Evolutionary conservation across 2,797 vertebrate genomes (phyloP).

Genomic region (Hybognathus amarus): DNA sequence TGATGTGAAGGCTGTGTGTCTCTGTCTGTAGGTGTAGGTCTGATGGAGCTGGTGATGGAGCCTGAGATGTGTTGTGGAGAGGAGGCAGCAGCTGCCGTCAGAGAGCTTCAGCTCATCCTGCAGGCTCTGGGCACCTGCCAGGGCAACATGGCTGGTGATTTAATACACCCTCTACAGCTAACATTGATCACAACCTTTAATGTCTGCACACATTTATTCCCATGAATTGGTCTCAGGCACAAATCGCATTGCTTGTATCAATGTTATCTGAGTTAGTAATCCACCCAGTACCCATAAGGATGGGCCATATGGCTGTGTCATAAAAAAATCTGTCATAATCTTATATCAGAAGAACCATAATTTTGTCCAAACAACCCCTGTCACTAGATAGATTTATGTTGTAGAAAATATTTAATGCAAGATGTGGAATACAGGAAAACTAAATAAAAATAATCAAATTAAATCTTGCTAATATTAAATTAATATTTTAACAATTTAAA

Average conservation of each 20-base stretch:
- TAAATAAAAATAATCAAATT: background rate
- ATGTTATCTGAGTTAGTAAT: background rate
- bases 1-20: slow-evolving; percentile 24
- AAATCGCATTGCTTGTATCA: slow-evolving; percentile 1
- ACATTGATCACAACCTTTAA: slow-evolving; percentile 5
- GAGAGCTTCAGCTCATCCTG: slow-evolving; percentile 95
- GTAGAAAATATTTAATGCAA: background rate
- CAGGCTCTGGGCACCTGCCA: slow-evolving; percentile 94
- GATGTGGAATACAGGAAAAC: background rate
- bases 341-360: background rate
- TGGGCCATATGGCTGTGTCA: background rate
- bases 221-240: background rate
- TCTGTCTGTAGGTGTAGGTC: slow-evolving; percentile 86
- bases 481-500: background rate
- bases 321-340: too few species aligned
- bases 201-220: background rate
- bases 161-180: slow-evolving; percentile 9
- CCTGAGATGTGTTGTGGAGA: slow-evolving; percentile 95
- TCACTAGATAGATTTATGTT: background rate
- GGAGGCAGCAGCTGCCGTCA: slow-evolving; percentile 92
- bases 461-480: background rate
- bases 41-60: slow-evolving; percentile 99
- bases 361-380: background rate
- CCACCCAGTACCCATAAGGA: background rate
- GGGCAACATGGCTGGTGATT: slow-evolving; percentile 93